These are phyloP conservation scores for Diglossa cyanea DNA, from an alignment of 2,797 vertebrate genomes.

Conservation along the genomic window DNA sequence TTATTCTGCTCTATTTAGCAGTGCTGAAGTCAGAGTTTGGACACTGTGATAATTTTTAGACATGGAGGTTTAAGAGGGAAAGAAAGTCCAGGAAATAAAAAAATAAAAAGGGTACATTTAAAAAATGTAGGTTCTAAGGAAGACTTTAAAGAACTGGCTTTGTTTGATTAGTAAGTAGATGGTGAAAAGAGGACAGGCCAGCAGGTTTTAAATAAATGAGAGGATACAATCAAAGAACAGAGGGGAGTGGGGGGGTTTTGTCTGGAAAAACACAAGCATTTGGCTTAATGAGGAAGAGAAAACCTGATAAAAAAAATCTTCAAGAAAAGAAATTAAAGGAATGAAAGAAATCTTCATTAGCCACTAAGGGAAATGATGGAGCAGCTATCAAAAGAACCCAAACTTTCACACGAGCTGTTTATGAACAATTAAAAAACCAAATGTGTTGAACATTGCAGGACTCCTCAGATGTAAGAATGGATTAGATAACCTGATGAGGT, in stretches of 20 bases:
- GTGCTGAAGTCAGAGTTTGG: neutral
- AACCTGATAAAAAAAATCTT: neutral
- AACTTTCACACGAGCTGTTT: neutral
- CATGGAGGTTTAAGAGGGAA: neutral
- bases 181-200: neutral
- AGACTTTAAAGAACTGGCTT: neutral
- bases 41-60: neutral
- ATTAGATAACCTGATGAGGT: neutral
- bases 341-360: neutral
- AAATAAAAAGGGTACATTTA: neutral
- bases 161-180: neutral
- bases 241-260: too few species aligned
- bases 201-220: neutral
- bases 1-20: slow-evolving; percentile 35
- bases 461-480: neutral
- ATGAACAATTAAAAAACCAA: neutral
- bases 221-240: neutral
- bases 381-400: neutral
- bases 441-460: neutral
- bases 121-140: neutral
- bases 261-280: neutral
- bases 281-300: neutral
- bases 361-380: neutral
- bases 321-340: too few species aligned
- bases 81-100: neutral